Base-by-base conservation (phyloP, 1,140 invertebrate genomes). In the Zaprionus ghesquierei region DNA sequence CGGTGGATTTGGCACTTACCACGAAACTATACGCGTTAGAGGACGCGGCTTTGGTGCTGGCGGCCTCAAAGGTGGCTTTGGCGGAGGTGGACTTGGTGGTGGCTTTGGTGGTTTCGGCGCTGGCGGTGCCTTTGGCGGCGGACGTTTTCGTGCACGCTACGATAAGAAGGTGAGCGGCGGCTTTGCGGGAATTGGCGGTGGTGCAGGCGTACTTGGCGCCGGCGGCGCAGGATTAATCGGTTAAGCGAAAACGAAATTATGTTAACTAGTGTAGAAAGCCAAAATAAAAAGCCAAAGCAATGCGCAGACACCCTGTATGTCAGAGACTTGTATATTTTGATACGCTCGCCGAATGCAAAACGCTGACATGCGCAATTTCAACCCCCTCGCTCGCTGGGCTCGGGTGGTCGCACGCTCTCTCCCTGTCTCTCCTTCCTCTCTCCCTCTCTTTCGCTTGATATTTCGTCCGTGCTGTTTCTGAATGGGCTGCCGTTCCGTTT, bases 351-450 rank as follows among this genome's bases (percentile, higher is more conserved):
- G n/a, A n/a, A 15, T 15, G 35, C 51, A 55, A 75, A 81, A 20
- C 68, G 80, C 80, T 90, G 85, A 89, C 85, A 84, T 81, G 77
- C 77, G 85, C 85, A 89, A 44, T 74, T 79, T 72, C 44, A 69
- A 75, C 81, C 84, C 81, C 84, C 79, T 75, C 71, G 25, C 13
- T 38, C 53, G 29, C 50, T 69, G 60, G 35, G n/a, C 13, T 38
- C n/a, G 35, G 33, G 33, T 35, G 13, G 12, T 38, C n/a, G 33
- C 33, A 5, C 35, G 2, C n/a, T 41, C n/a, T 61, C 68, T n/a
- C 23, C 18, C 41, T 59, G 33, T 46, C 18, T 29, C 68, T 33
- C 31, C 12, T 41, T 15, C 38, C 49, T n/a, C 25, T 49, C 33
- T 18, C 41, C 22, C 41, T 25, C 49, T 51, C 6, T 25, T 23